Evolutionary conservation across 2,797 vertebrate genomes (phyloP).

Genomic region (Hafferia zeledoni): DNA sequence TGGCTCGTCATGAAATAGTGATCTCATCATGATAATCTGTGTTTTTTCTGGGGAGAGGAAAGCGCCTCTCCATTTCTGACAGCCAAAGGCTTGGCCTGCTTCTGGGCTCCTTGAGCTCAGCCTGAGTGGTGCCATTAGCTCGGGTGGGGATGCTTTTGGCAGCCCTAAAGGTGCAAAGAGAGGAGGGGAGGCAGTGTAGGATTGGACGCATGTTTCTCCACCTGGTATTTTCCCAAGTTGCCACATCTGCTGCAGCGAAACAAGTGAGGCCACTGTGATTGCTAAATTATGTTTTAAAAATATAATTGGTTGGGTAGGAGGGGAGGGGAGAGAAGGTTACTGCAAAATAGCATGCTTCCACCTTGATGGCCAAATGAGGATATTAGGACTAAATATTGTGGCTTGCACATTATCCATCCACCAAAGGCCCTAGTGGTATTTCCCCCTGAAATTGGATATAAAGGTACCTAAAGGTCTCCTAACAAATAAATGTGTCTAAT

Average conservation of each 20-base stretch:
- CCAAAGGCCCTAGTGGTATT: slow-evolving; percentile 34
- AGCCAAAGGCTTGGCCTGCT: neutral
- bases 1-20: neutral
- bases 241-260: slow-evolving; percentile 11
- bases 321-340: neutral
- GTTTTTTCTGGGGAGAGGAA: neutral
- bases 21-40: slow-evolving; percentile 11
- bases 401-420: neutral
- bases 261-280: neutral
- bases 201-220: accelerated
- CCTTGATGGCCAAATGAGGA: neutral
- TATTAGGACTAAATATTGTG: neutral
- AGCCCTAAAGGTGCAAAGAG: neutral
- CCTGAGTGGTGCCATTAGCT: neutral
- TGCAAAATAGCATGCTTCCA: neutral
- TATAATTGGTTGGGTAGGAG: neutral
- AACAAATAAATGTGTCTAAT: slow-evolving; percentile 11
- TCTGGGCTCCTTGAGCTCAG: neutral
- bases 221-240: neutral
- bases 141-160: neutral
- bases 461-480: slow-evolving; percentile 31
- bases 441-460: slow-evolving; percentile 41
- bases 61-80: neutral
- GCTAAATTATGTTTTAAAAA: neutral
- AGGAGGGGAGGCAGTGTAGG: accelerated